These are phyloP conservation scores for Bradypus variegatus DNA, from an alignment of 2,797 vertebrate genomes.

Conservation along the genomic window DNA sequence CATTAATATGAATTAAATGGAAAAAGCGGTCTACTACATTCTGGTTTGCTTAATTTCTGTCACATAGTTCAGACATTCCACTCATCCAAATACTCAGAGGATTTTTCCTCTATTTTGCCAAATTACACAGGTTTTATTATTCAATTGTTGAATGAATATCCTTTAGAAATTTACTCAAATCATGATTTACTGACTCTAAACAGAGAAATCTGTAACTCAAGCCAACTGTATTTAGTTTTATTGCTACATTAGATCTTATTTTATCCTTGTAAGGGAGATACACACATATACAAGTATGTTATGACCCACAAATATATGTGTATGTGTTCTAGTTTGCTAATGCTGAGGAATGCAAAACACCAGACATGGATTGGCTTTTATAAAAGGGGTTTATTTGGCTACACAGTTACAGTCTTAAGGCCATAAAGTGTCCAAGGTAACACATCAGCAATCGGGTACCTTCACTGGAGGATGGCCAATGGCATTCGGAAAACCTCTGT, in stretches of 20 bases:
- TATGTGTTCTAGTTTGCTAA: no score
- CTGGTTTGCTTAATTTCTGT: constrained; percentile 24
- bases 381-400: no score
- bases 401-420: no score
- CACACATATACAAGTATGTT: not conserved
- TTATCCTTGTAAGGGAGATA: constrained; percentile 31
- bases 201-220: constrained; percentile 9
- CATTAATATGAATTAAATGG: not conserved
- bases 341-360: no score
- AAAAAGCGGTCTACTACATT: constrained; percentile 20
- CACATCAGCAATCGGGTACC: no score
- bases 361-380: no score
- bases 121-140: constrained; percentile 6
- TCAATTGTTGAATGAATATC: constrained; percentile 20
- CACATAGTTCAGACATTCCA: constrained; percentile 4
- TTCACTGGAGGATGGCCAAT: no score
- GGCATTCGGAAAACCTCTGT: no score
- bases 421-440: no score
- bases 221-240: constrained; percentile 42
- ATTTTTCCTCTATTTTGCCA: not conserved
- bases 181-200: constrained; percentile 31
- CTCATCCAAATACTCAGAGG: not conserved
- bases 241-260: constrained; percentile 22
- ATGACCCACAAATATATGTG: constrained; percentile 15
- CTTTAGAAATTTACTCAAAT: constrained; percentile 37